Conservation (phyloP, 2,888 invertebrate species). For the Oscheius onirici region DNA sequence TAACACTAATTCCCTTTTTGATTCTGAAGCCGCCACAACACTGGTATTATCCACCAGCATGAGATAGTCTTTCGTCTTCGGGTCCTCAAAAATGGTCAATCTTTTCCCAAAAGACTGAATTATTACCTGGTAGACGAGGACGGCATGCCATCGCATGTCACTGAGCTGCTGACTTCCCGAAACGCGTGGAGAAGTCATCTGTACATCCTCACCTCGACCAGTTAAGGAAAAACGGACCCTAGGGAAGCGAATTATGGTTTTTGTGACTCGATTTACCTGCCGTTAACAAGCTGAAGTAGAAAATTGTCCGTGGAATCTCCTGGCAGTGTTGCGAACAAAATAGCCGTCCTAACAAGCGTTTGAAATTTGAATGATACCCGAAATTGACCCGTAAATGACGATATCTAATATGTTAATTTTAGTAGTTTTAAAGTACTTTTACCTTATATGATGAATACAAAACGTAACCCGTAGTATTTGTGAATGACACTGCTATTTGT, state of each 20-base stretch:
- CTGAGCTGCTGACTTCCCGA: conserved; percentile 51
- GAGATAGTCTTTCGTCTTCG: conserved; percentile 48
- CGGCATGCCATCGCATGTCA: conserved; percentile 62
- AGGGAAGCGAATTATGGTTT: neutral
- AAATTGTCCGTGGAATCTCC: conserved; percentile 44
- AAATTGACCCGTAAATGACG: conserved; percentile 49
- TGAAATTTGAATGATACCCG: conserved; percentile 67
- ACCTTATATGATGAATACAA: conserved; percentile 45
- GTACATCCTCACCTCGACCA: conserved; percentile 39
- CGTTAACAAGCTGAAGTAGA: conserved; percentile 49
- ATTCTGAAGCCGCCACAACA: conserved; percentile 37
- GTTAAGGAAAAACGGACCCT: conserved; percentile 56
- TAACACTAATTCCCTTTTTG: conserved; percentile 27
- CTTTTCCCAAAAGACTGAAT: neutral
- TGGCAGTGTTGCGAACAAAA: conserved; percentile 50
- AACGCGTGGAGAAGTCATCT: conserved; percentile 47
- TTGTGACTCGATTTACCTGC: conserved; percentile 39
- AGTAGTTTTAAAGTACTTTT: neutral
- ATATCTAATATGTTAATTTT: conserved; percentile 31
- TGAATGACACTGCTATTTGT: conserved; percentile 51
- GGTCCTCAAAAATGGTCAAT: conserved; percentile 33
- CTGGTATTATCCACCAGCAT: conserved; percentile 61
- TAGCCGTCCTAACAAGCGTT: conserved; percentile 56
- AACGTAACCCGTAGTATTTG: conserved; percentile 55
- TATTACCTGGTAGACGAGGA: conserved; percentile 54